Conservation (phyloP, 2,113 vertebrate genomes). For the Festucalex cinctus region DNA sequence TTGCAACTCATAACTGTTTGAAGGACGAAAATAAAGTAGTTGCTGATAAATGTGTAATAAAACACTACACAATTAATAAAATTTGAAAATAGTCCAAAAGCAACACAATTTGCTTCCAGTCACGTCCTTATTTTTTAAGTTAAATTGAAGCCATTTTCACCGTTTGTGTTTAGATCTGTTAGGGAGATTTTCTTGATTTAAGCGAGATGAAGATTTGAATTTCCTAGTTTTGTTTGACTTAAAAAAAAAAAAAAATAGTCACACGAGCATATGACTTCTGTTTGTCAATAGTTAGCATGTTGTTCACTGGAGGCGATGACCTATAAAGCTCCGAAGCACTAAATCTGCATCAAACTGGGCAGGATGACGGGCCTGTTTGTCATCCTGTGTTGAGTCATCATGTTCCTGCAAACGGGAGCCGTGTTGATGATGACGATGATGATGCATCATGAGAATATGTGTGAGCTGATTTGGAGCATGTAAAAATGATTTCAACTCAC, state of each 20-base stretch:
- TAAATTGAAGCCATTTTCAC: neutral
- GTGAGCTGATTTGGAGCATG: neutral
- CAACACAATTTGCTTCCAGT: too few relatives aligned
- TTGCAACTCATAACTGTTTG: too few relatives aligned
- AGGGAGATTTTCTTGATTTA: too few relatives aligned
- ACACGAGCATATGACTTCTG: neutral
- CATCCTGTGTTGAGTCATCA: neutral
- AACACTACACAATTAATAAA: too few relatives aligned
- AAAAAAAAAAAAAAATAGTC: neutral
- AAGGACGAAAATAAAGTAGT: too few relatives aligned
- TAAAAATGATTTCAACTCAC: neutral
- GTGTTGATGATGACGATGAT: neutral
- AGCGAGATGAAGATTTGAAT: too few relatives aligned
- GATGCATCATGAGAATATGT: neutral
- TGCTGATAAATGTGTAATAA: too few relatives aligned
- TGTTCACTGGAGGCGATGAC: constrained; percentile 8
- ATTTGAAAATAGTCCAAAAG: too few relatives aligned
- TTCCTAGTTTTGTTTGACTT: too few relatives aligned
- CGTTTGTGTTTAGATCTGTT: neutral
- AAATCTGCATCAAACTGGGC: neutral
- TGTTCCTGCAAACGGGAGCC: neutral
- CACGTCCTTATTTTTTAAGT: too few relatives aligned
- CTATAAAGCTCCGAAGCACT: constrained; percentile 8
- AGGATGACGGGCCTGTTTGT: neutral
- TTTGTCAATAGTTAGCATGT: neutral